Base-by-base conservation (phyloP, 92 coral and sea anemone species). In the Anthopleura xanthogrammica region DNA sequence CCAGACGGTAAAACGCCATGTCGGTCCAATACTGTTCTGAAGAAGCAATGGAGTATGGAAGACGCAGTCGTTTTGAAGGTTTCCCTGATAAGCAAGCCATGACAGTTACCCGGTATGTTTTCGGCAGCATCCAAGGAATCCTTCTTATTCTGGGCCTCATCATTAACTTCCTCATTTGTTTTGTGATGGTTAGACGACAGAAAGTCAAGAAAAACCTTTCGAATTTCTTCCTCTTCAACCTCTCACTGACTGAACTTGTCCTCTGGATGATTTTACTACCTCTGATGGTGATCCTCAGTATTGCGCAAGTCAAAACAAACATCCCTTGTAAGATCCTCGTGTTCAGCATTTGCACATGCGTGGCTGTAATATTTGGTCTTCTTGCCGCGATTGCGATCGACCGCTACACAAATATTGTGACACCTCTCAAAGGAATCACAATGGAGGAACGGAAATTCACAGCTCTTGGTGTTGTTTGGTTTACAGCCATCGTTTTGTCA, bases 331-430 rank as follows among this genome's bases (percentile, higher is more conserved):
- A 85, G 88, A 29, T 85, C 4, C 75, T 85, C 3, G 60, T 72
- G 8, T 85, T 85, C 73, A 77, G 81, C n/a, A 68, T 85, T 1
- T 85, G 79, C 74, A 79, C 88, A 0, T 85, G 88, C 52, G 79
- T 55, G 7, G 83, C 83, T 13, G 88, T 85, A 7, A 85, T 85
- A 16, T 85, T 85, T 41, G 88, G 88, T 41, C 60, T 85, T n/a
- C 79, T 85, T 10, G 29, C 88, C n/a, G 83, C 88, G 23, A 78
- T 85, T 8, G 88, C 88, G 22, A 14, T 77, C 39, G 88, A 85
- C 66, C 81, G 81, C 29, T 85, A 85, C 79, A 79, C 83, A 41
- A 85, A 85, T 50, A 85, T 85, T 40, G 77, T 85, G 40, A 85
- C 41, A 57, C 88, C 88, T 13, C 52, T 85, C 12, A 65, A 71